Base-by-base conservation (phyloP, 2,113 vertebrate species). In the Arothron firmamentum region DNA sequence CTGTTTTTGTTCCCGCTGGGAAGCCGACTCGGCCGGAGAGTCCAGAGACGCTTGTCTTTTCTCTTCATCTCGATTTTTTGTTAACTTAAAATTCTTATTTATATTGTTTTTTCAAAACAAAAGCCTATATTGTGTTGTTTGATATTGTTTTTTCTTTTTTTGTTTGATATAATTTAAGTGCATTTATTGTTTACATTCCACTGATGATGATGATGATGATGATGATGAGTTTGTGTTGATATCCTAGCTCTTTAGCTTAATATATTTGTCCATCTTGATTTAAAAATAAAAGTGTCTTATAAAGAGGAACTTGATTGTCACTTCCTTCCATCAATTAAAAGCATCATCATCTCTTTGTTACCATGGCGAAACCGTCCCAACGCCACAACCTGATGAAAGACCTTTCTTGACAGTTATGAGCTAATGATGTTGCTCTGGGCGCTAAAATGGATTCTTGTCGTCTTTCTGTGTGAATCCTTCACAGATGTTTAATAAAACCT, bases 31-130 rank as follows among this genome's bases (percentile, higher is more conserved):
- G 1, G 12, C 19, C 69, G 51, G 68, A 53, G n/a, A n/a, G n/a
- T n/a, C n/a, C 54, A 17, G 25, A 53, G 56, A 75, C 7, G 57
- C 58, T 70, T 41, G 59, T 19, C 43, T 14, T 54, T 25, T 53
- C 56, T 55, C 51, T 18, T 61, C 78, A 69, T 77, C 56, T 23
- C 48, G 73, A 78, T n/a, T 75, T 78, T 80, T 88, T 87, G 82
- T 90, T 90, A 90, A 92, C 80, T 92, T 90, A 91, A 91, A 76
- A 74, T 83, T 38, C 70, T 47, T 89, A 91, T 92, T 91, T 91
- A 91, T 91, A 90, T 87, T 54, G 46, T 82, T 86, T 88, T 82
- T 76, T 88, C 16, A 59, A 83, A 83, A 75, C 66, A 43, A 79
- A 49, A 87, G 77, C 67, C 51, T 86, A 71, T 89, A 83, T 87